Evolutionary conservation across 1,140 invertebrate genomes (phyloP), one percentile per base, ranked within the genome.

Genomic region (Pachypeltis micranthus): DNA sequence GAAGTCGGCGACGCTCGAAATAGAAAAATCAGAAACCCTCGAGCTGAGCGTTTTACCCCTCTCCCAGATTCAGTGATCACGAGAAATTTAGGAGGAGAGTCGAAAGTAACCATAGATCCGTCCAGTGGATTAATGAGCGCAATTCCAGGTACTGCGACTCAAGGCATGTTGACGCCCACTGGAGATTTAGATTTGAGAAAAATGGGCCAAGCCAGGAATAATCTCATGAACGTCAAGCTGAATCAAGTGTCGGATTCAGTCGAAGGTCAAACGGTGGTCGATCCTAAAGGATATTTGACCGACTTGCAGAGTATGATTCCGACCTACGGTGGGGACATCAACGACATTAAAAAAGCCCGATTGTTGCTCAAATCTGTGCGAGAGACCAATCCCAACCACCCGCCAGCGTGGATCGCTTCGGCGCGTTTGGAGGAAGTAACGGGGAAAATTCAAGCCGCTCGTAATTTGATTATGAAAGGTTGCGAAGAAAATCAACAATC

Each of bases 1-100:
- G 97, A 99, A 76, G 97, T 99, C 1, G 97, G 97, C 51, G 97
- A 99, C 78, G 91, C 93, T n/a, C 81, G 97, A 71, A 99, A 98
- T 74, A 85, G 94, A 64, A 96, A 96, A 72, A 93, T 97, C 72
- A 77, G 97, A 60, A 97, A 97, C 76, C 91, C 95, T 0, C 76
- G 94, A 63, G 84, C 90, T 0, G 96, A 99, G 72, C 96, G 94
- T 67, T 98, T 96, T 70, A 99, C 96, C 0, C 96, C 97, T 0
- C 75, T 99, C 27, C 95, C 97, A 1, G 97, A 99, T 76, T 96
- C 93, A 71, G 87, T 99, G 1, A 74, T 99, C n/a, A 83, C 92
- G 0, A 80, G 91, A 66, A 94, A 91, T 74, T 80, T 96, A 29
- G 88, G 91, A 7, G 88, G 90, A 1, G 91, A 96, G 70, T 83